Evolutionary conservation across 2,888 invertebrate genomes (phyloP), one percentile per base, ranked within the genome.

Genomic region (Piscicola geometra): DNA sequence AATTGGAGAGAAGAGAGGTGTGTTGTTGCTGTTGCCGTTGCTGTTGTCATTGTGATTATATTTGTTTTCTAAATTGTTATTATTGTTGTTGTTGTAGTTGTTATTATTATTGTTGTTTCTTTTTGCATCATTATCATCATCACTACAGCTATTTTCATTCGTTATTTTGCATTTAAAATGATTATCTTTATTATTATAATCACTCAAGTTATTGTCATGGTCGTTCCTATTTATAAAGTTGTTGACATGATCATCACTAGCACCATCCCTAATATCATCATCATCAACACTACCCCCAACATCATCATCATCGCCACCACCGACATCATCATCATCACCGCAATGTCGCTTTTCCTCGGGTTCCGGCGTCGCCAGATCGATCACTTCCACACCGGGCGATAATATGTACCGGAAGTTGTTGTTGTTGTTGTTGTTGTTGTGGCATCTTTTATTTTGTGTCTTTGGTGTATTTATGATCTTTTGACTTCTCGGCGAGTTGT

Each of bases 81-180:
- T 18, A 5, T 25, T 56, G 60, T 25, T 56, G 25, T 56, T 56
- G n/a, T 56, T 56, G 25, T 56, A 5, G 60, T 56, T 56, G 3
- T 56, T 56, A 28, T 33, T 33, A 15, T 18, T 33, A 5, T 68
- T 25, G 15, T 9, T 50, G 33, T 33, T 47, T n/a, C 9, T 60
- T 3, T 35, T 28, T n/a, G 66, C 60, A 67, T 41, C 18, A 28
- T 28, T 69, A 76, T 75, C 66, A 1, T n/a, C 12, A 56, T 78
- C 91, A 93, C 92, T 88, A 95, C 95, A 3, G 35, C n/a, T 41
- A 9, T 70, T 41, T 30, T 33, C 41, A 68, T 32, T n/a, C 50
- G n/a, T 15, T 32, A 1, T n/a, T n/a, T n/a, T n/a, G n/a, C n/a
- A n/a, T 9, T 74, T n/a, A 28, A 64, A 0, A 74, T 74, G 15